phyloP scores from a whole-genome alignment of 53 echinoderm and acorn worm species.

The Echinarachnius parma region DNA sequence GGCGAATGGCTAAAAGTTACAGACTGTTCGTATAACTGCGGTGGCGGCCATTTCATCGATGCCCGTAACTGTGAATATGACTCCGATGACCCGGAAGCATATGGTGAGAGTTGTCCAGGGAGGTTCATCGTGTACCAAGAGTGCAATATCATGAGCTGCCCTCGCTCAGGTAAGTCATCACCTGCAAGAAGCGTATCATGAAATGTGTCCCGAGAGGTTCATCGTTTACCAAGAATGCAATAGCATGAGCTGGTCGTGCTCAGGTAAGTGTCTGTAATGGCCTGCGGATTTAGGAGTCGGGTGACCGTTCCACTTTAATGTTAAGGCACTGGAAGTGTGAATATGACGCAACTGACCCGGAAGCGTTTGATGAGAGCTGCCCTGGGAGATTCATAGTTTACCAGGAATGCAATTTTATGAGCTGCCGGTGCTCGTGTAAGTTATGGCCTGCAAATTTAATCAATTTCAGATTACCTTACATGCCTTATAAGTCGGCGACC shows the following conservation, averaged over 20 bases:
- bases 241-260: constrained; percentile 31
- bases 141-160: constrained; percentile 45
- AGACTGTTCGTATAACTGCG: constrained; percentile 52
- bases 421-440: too few relatives aligned
- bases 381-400: too few relatives aligned
- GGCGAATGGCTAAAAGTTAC: constrained; percentile 40
- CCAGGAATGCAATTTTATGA: too few relatives aligned
- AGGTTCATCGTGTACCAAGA: constrained; percentile 25
- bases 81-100: constrained; percentile 38
- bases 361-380: too few relatives aligned
- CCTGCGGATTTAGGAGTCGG: too few relatives aligned
- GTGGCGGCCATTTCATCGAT: constrained; percentile 27
- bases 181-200: constrained; percentile 12
- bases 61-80: constrained; percentile 44
- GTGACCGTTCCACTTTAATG: too few relatives aligned
- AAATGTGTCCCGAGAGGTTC: constrained; percentile 11
- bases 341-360: too few relatives aligned
- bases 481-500: too few relatives aligned
- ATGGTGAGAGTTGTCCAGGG: constrained; percentile 20
- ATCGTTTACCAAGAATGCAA: constrained; percentile 41
- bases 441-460: too few relatives aligned
- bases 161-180: constrained; percentile 17
- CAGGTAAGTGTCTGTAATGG: constrained; percentile 22
- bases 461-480: too few relatives aligned
- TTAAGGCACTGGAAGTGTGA: too few relatives aligned